These are phyloP conservation scores for Calliopsis andreniformis DNA, from an alignment of 1,140 invertebrate species.

Conservation along the genomic window DNA sequence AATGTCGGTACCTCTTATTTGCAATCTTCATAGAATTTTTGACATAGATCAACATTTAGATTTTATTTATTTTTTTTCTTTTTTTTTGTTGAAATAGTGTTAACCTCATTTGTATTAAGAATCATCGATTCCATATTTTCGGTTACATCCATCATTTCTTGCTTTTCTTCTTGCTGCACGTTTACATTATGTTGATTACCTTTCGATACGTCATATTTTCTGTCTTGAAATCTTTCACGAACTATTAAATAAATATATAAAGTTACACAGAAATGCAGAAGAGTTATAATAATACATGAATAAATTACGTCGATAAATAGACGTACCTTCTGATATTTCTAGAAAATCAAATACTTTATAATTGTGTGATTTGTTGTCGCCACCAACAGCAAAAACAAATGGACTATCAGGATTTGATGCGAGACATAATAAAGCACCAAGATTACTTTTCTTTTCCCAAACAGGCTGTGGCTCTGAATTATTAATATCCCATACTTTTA, in stretches of 20 bases:
- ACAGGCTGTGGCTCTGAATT: slow-evolving; percentile 77
- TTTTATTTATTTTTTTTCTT: background rate
- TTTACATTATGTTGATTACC: background rate
- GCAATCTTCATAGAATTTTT: background rate
- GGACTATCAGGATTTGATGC: slow-evolving; percentile 90
- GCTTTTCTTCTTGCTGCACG: slow-evolving; percentile 8
- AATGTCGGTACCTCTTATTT: background rate
- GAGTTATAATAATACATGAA: slow-evolving; percentile 4
- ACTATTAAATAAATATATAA: slow-evolving; percentile 47
- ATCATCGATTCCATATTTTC: slow-evolving; percentile 63
- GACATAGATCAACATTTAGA: background rate
- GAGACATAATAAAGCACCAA: slow-evolving; percentile 89
- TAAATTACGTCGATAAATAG: too few relatives aligned
- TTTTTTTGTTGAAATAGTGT: background rate
- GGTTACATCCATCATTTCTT: slow-evolving; percentile 70
- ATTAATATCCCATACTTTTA: slow-evolving; percentile 91
- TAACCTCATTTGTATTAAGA: background rate
- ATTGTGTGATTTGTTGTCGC: slow-evolving; percentile 90
- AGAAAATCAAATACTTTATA: slow-evolving; percentile 89
- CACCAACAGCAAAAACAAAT: slow-evolving; percentile 90
- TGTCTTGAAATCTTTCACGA: slow-evolving; percentile 55
- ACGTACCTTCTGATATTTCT: slow-evolving; percentile 85
- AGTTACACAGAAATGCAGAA: background rate
- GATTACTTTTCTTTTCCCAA: slow-evolving; percentile 84
- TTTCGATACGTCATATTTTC: slow-evolving; percentile 21